Base-by-base conservation (phyloP, 2,888 invertebrate species). In the Xestia rhomboidea region DNA sequence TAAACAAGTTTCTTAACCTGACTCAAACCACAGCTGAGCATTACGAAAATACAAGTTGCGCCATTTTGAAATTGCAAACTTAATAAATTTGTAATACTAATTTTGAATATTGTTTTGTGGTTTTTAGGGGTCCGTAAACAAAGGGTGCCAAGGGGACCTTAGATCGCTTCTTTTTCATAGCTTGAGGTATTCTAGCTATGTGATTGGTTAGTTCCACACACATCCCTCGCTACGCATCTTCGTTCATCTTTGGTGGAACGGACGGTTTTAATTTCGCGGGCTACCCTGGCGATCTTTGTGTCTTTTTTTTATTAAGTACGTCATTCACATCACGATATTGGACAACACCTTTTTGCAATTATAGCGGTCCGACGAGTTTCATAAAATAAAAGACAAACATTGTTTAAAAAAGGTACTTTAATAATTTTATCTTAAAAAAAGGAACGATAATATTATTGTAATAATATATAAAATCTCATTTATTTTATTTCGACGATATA, bases 391-490 rank as follows among this genome's bases (percentile, higher is more conserved):
- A 62, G 11, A 30, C 13, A 78, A 63, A 60, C 0, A 30, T n/a
- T n/a, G 34, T 46, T 73, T 27, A 57, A 73, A 77, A 82, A 80
- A 46, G 44, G 38, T 75, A 72, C 44, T 81, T 75, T 82, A 81
- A 77, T 54, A 18, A 68, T 76, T 77, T 80, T 66, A 84, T 66
- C 62, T n/a, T n/a, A 76, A 44, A 80, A n/a, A 68, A 62, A 82
- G 71, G 72, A 82, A 84, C 77, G 63, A 73, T 64, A 41, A 24
- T 41, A 38, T 63, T 75, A 49, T 10, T 49, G 2, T 41, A 68
- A 70, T 73, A 71, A 54, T 73, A 34, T 73, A 74, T 75, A 76
- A 76, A 84, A 84, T 82, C 77, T 83, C 80, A 78, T 83, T 67
- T 68, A 67, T 57, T 74, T 72, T 60, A 78, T 78, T 73, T 75